These are phyloP conservation scores for Acleris cristana DNA, from an alignment of 2,888 invertebrate genomes.

Conservation along the genomic window DNA sequence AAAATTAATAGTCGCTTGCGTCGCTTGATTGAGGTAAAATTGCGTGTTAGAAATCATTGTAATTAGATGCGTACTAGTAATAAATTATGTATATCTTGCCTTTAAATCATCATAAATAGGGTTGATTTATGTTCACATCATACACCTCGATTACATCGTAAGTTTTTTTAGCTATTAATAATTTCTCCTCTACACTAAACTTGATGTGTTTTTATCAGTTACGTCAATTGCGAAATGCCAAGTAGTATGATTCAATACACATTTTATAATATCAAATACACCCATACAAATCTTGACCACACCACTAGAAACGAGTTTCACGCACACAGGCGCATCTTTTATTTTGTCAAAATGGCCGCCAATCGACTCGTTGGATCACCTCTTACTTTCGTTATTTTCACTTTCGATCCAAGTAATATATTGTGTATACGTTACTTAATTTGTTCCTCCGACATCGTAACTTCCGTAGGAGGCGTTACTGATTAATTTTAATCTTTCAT, in stretches of 20 bases:
- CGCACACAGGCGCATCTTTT: constrained; percentile 53
- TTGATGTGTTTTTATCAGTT: constrained; percentile 10
- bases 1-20: neutral
- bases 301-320: constrained; percentile 49
- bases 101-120: constrained; percentile 16
- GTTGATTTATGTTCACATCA: constrained; percentile 20
- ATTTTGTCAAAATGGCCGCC: constrained; percentile 62
- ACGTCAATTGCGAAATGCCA: constrained; percentile 24
- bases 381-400: constrained; percentile 76
- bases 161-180: neutral
- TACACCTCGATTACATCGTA: constrained; percentile 3
- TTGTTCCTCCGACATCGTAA: constrained; percentile 48
- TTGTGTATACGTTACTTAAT: constrained; percentile 64
- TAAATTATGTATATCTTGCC: constrained; percentile 8
- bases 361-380: constrained; percentile 56
- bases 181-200: neutral
- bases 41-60: constrained; percentile 22
- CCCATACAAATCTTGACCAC: constrained; percentile 43
- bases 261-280: constrained; percentile 25
- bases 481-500: constrained; percentile 46
- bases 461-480: constrained; percentile 54
- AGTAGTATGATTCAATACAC: constrained; percentile 17
- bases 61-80: constrained; percentile 21
- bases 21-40: constrained; percentile 13
- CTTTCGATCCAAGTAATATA: constrained; percentile 72